Conservation (phyloP, 1,140 invertebrate genomes). For the Maniola jurtina region DNA sequence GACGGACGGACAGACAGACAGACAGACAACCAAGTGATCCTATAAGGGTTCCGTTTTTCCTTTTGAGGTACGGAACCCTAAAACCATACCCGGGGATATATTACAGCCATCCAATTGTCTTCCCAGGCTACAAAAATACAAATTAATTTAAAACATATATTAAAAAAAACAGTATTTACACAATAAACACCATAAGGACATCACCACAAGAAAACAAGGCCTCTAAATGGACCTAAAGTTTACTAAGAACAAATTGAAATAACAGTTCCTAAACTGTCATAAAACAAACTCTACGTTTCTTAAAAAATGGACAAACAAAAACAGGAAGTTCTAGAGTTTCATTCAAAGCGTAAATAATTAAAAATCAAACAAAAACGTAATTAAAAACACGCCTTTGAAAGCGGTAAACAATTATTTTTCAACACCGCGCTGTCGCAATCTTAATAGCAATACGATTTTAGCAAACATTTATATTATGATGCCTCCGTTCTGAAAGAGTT, state of each 20-base stretch:
- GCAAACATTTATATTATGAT: conserved; percentile 2
- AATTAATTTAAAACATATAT: too few relatives aligned
- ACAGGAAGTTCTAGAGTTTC: conserved; percentile 22
- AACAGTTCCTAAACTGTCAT: not conserved
- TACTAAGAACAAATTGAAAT: not conserved
- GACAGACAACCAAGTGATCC: too few relatives aligned
- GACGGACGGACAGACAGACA: too few relatives aligned
- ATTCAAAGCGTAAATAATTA: conserved; percentile 29
- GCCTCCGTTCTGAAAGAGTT: not conserved
- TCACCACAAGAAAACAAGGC: too few relatives aligned
- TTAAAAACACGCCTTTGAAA: conserved; percentile 30
- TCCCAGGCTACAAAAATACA: too few relatives aligned
- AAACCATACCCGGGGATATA: too few relatives aligned
- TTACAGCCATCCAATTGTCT: too few relatives aligned
- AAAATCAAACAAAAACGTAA: conserved; percentile 31
- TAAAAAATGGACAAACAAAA: conserved; percentile 3
- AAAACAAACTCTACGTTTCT: not conserved
- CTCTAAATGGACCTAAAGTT: not conserved
- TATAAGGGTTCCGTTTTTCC: too few relatives aligned
- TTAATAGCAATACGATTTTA: conserved; percentile 28
- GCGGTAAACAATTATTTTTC: conserved; percentile 29
- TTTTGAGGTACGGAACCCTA: too few relatives aligned
- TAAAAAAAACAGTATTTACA: too few relatives aligned
- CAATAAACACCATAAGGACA: too few relatives aligned
- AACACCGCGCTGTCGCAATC: conserved; percentile 23